Conservation (phyloP, 2,113 vertebrate species). For the Cyanocitta stelleri region DNA sequence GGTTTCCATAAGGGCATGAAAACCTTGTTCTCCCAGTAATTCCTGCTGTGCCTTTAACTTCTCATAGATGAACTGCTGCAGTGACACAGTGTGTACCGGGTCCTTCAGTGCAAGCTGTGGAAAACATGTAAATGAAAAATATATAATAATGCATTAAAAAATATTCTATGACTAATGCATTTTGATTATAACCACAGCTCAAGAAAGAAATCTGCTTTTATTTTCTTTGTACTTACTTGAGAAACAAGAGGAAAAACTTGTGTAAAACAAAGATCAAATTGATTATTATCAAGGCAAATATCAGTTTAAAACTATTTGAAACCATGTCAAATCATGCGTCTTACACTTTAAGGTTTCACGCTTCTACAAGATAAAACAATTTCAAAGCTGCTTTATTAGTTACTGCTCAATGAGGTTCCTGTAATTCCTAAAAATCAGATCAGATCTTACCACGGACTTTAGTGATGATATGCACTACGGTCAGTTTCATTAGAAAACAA, state of each 20-base stretch:
- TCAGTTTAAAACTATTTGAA: neutral
- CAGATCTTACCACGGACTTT: neutral
- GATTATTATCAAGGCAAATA: neutral
- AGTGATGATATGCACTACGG: neutral
- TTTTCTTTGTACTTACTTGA: neutral
- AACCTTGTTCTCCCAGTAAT: constrained; percentile 85
- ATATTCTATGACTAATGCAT: neutral
- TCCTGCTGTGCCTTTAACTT: constrained; percentile 95
- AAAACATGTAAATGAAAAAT: constrained; percentile 34
- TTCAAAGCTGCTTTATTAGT: neutral
- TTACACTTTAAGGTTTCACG: neutral
- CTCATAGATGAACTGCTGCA: constrained; percentile 93
- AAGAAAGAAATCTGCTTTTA: neutral
- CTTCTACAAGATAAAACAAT: neutral
- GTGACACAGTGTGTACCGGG: constrained; percentile 89
- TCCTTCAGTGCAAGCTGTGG: constrained; percentile 90
- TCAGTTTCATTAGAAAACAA: neutral
- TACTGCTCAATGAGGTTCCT: neutral
- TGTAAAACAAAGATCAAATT: neutral
- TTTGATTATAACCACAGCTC: neutral
- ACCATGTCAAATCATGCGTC: neutral
- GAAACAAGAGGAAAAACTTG: neutral
- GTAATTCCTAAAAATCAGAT: neutral
- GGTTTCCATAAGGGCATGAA: constrained; percentile 92
- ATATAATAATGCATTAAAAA: neutral